Conservation (phyloP, 2,113 vertebrate genomes). For the Coregonus clupeaformis region DNA sequence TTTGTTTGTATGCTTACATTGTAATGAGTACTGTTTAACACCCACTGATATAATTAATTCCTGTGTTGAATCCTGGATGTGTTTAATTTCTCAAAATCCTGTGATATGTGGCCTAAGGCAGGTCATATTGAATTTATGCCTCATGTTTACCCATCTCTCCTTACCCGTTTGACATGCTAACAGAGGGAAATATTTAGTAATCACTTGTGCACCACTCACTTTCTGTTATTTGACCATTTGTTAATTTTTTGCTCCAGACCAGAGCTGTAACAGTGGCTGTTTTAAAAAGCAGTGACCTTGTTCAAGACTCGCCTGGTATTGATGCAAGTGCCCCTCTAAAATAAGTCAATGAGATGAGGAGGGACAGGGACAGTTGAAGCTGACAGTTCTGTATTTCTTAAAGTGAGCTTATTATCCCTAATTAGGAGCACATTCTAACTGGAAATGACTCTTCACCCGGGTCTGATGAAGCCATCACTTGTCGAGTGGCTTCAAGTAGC, state of each 20-base stretch:
- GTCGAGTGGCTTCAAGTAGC: background rate
- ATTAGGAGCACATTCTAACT: background rate
- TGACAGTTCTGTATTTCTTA: background rate
- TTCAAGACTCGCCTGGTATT: background rate
- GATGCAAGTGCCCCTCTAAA: background rate
- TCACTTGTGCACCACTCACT: background rate
- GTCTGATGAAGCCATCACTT: background rate
- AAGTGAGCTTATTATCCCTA: slow-evolving; percentile 12
- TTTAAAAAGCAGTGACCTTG: background rate
- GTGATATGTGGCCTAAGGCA: background rate
- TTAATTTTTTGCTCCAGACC: background rate
- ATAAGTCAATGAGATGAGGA: background rate
- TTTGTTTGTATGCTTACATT: background rate
- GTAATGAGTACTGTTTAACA: too few relatives aligned
- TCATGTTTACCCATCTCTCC: background rate
- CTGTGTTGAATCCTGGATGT: too few relatives aligned
- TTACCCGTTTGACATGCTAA: background rate
- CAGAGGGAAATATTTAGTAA: background rate
- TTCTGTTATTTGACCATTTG: background rate
- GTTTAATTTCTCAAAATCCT: too few relatives aligned
- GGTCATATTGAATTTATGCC: background rate
- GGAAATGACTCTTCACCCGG: background rate
- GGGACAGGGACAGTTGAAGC: background rate
- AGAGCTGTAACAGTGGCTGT: background rate
- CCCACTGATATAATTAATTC: too few relatives aligned